These are phyloP conservation scores for Bradypus variegatus DNA, from an alignment of 2,797 vertebrate genomes.

Conservation along the genomic window DNA sequence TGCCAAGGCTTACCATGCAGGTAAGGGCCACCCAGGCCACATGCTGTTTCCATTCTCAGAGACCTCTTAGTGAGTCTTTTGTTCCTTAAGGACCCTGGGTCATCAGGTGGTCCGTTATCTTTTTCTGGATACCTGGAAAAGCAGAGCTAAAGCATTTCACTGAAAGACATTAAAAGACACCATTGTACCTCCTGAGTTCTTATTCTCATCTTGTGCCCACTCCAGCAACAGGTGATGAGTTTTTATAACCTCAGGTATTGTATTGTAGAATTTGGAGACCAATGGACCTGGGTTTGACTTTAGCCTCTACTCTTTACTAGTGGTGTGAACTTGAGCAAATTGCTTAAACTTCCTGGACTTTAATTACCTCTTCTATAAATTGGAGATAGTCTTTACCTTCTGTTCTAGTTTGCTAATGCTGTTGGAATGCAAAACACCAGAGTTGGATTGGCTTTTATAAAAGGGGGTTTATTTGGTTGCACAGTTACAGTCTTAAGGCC, in stretches of 20 bases:
- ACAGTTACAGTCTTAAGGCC: too few species aligned
- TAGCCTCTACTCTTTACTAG: not conserved
- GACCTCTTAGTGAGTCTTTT: not conserved
- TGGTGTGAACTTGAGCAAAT: not conserved
- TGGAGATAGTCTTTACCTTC: not conserved
- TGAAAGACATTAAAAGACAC: not conserved
- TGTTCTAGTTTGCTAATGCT: too few species aligned
- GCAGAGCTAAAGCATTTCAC: not conserved
- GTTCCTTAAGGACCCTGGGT: not conserved
- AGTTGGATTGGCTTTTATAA: too few species aligned
- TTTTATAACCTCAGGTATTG: not conserved
- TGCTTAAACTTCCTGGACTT: not conserved
- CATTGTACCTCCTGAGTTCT: not conserved
- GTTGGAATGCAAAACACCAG: too few species aligned
- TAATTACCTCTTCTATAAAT: not conserved
- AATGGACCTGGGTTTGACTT: not conserved
- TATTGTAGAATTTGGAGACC: not conserved
- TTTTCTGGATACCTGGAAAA: not conserved
- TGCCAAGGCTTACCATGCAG: constrained; percentile 95
- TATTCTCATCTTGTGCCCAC: not conserved
- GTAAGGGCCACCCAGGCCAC: constrained; percentile 63
- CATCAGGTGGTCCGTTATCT: not conserved
- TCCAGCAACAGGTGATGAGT: not conserved
- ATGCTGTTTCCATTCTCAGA: not conserved
- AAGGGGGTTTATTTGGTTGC: too few species aligned